phyloP scores from a whole-genome alignment of 2,797 vertebrate species.

The Allobates femoralis region DNA sequence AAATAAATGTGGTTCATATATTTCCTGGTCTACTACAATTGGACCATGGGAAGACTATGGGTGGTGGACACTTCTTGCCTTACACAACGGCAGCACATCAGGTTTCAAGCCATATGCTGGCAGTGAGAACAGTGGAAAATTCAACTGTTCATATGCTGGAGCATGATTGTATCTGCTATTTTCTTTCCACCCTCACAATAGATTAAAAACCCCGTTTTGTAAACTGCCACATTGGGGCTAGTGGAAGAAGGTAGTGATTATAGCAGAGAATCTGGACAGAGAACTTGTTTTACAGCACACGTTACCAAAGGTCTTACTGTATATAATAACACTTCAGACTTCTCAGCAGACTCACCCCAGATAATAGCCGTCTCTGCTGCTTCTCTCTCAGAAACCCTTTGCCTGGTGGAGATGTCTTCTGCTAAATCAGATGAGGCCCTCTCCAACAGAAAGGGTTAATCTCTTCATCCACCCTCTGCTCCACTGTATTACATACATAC shows the following conservation, averaged over 20 bases:
- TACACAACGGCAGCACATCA: conserved; percentile 32
- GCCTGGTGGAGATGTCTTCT: conserved; percentile 22
- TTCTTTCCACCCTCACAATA: conserved; percentile 38
- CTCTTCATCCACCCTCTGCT: conserved; percentile 51
- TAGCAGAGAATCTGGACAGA: conserved; percentile 59
- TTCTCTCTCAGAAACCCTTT: conserved; percentile 63
- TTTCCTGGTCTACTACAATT: background rate
- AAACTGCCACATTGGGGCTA: conserved; percentile 47
- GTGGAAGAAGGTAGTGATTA: conserved; percentile 53
- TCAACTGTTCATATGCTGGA: conserved; percentile 46
- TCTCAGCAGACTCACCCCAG: conserved; percentile 71
- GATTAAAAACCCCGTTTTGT: conserved; percentile 15
- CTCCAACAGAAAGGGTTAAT: conserved; percentile 60
- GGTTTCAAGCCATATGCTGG: conserved; percentile 58
- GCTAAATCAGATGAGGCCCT: background rate
- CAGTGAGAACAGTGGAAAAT: conserved; percentile 49
- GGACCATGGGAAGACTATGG: background rate
- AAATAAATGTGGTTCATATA: background rate
- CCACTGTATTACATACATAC: conserved; percentile 64
- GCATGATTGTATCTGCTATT: conserved; percentile 41
- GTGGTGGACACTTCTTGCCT: conserved; percentile 29
- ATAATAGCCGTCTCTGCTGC: conserved; percentile 68
- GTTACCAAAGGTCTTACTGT: conserved; percentile 82
- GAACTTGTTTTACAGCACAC: conserved; percentile 60
- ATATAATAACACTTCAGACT: conserved; percentile 69